Base-by-base conservation (phyloP, 2,113 vertebrate species). In the Corythornis cristatus region DNA sequence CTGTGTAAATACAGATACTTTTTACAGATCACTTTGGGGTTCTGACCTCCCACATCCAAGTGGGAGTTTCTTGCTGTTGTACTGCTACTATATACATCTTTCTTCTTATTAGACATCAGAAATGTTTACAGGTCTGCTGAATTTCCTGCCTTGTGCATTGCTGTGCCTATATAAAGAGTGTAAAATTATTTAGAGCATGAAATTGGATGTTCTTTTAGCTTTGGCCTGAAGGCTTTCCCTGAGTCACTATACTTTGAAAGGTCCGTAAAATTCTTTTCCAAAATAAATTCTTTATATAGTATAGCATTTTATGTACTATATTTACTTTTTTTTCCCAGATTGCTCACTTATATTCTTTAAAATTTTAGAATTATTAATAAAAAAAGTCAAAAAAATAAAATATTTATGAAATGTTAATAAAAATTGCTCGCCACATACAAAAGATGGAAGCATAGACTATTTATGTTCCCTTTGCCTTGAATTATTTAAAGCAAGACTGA, bases 141-240 rank as follows among this genome's bases (percentile, higher is more conserved):
- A 89, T 94, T 94, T 93, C 75, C 83, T 37, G 21, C 18, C n/a
- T 74, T 80, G 11, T 86, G 73, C 56, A 56, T 73, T 88, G 82
- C 40, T 71, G 33, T 79, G 83, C 64, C 62, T 93, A 20, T 76
- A 81, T 48, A 61, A 79, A 88, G 74, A 88, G 85, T 73, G 66
- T 84, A 87, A 93, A 79, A 89, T 74, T 95, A 96, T 96, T 80
- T 97, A 86, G 94, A 96, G 95, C 94, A 92, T 95, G 90, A 96
- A 96, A 96, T 95, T 93, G 29, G 33, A 92, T 94, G 70, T 96
- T 95, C 73, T 95, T 16, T 84, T 81, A 84, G 62, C 75, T 83
- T 83, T 92, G 73, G 54, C 93, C 89, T 51, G 51, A 93, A 65
- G 92, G 81, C 54, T 89, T 96, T 95, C 73, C 4, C 3, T 79